Evolutionary conservation across 2,113 vertebrate species (phyloP).

Genomic region (Triplophysa dalaica): DNA sequence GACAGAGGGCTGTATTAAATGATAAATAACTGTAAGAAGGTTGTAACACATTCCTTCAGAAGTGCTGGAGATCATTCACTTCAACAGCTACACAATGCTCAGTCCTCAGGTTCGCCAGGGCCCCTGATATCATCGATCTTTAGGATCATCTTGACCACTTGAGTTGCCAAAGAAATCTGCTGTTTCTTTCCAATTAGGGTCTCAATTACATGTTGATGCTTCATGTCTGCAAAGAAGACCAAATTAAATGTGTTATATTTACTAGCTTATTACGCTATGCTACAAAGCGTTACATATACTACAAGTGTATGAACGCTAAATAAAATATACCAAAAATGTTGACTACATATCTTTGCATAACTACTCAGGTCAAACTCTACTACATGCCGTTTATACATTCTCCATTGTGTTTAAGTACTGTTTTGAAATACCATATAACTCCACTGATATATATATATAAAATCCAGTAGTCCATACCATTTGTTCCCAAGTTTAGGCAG

Average conservation of each 20-base stretch:
- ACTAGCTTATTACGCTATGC: too few relatives aligned
- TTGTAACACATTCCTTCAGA: conserved; percentile 51
- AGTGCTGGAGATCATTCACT: conserved; percentile 36
- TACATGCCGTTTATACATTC: not conserved
- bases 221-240: conserved; percentile 84
- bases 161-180: conserved; percentile 91
- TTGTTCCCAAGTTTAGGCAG: conserved; percentile 88
- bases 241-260: not conserved
- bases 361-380: not conserved
- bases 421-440: not conserved
- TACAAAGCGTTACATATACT: too few relatives aligned
- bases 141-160: conserved; percentile 97
- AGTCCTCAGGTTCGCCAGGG: conserved; percentile 91
- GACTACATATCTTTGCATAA: too few relatives aligned
- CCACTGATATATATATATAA: not conserved
- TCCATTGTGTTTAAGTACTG: not conserved
- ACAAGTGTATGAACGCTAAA: not conserved
- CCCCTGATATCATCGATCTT: conserved; percentile 97
- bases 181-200: conserved; percentile 97
- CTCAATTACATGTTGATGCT: conserved; percentile 95
- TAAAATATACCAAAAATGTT: too few relatives aligned
- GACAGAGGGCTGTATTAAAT: conserved; percentile 63
- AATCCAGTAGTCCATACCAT: conserved; percentile 74
- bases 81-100: conserved; percentile 38
- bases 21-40: conserved; percentile 74